Base-by-base conservation (phyloP, 30 jellyfish, hydroid and myxozoan genomes). In the Hydractinia echinata region DNA sequence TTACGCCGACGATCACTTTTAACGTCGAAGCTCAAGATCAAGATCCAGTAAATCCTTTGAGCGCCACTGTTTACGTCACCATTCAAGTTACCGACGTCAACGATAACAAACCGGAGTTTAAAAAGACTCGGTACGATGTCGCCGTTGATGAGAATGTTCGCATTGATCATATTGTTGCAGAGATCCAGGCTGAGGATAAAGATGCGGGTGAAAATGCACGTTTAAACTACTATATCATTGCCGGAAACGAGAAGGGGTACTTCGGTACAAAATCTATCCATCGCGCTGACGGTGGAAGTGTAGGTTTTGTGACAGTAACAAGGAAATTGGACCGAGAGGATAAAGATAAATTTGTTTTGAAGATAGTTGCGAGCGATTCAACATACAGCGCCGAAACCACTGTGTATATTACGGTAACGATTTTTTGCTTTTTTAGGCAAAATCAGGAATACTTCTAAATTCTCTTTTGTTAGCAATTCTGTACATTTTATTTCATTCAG, bases 151-250 rank as follows among this genome's bases (percentile, higher is more conserved):
- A 93, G 61, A 64, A 85, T 78, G 86, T 61, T 1, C 55, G 14
- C 30, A 54, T 93, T 48, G 95, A 95, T 14, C 77, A 54, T 54
- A 78, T 60, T 53, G 85, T 93, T 30, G 66, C 88, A 51, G 77
- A 76, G 51, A 84, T 93, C 20, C 54, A 66, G 67, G 99, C 99
- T 1, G 85, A 66, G 8, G 99, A 93, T 61, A 48, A 66, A 53
- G 99, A 93, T 81, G 96, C 99, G 5, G 99, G 99, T 44, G 99
- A 93, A 73, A 87, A 93, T 67, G 91, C 99, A 0, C 84, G 72
- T 51, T 88, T 93, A 10, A 79, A 85, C 67, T 93, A 88, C 67
- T 93, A 79, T 86, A 87, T 93, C 67, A 76, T 93, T 13, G 83
- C 86, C 4, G 99, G 99, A 50, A 93, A 93, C 70, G 96, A 84